Percentiles rank a stretch among this genome's conserved stretches.
Conservation (phyloP, 2,888 invertebrate species). For the Neocrepidodera transversa region DNA sequence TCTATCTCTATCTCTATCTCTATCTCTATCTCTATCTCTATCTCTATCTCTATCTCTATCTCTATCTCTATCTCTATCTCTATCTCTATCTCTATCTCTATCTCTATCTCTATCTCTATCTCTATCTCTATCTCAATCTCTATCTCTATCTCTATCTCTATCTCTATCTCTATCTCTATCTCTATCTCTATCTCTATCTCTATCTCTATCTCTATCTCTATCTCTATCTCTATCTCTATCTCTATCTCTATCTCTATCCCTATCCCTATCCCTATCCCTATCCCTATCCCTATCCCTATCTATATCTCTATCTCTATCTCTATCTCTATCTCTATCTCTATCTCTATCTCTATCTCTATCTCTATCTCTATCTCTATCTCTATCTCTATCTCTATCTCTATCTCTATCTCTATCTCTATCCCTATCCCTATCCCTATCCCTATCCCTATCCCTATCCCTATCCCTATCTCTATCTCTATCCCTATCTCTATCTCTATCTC, state of each 20-base stretch:
- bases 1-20: too few species aligned
- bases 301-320: slow-evolving; percentile 4
- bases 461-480: too few species aligned
- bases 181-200: background rate
- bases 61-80: background rate
- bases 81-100: background rate
- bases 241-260: too few species aligned
- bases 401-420: too few species aligned
- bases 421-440: slow-evolving; percentile 5
- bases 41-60: too few species aligned
- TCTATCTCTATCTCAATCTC: slow-evolving; percentile 1
- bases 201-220: background rate
- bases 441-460: background rate
- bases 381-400: background rate
- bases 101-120: background rate
- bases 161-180: slow-evolving; percentile 1
- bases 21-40: too few species aligned
- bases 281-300: slow-evolving; percentile 11
- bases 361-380: slow-evolving; percentile 10
- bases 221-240: slow-evolving; percentile 1
- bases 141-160: background rate
- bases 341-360: slow-evolving; percentile 7
- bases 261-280: slow-evolving; percentile 1
- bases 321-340: background rate
- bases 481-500: too few species aligned